Conservation (phyloP, 1,140 invertebrate genomes). For the Reticulitermes speratus region DNA sequence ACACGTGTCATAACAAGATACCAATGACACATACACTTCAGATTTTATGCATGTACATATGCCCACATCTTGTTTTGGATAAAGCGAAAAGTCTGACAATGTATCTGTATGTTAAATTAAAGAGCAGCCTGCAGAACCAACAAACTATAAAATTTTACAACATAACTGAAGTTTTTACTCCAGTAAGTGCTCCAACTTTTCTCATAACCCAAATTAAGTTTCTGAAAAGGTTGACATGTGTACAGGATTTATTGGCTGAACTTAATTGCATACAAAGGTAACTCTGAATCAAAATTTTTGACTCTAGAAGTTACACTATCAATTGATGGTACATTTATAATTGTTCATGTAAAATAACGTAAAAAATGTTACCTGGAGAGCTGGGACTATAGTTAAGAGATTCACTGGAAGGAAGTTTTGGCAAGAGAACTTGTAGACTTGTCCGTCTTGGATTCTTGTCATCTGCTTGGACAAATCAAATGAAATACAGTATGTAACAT, state of each 20-base stretch:
- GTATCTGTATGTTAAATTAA: not conserved
- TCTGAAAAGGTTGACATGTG: not conserved
- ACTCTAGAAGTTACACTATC: not conserved
- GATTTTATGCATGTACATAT: too few species aligned
- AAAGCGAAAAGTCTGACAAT: too few species aligned
- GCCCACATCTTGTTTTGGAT: too few species aligned
- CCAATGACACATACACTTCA: too few species aligned
- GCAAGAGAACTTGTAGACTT: conserved; percentile 47
- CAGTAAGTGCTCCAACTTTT: not conserved
- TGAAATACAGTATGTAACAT: conserved; percentile 40
- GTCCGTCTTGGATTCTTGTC: conserved; percentile 46
- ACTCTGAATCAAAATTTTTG: not conserved
- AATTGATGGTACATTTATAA: not conserved
- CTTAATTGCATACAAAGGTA: not conserved
- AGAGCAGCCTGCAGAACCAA: not conserved
- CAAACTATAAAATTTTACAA: not conserved
- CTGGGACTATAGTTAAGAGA: conserved; percentile 53
- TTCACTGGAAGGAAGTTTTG: conserved; percentile 54
- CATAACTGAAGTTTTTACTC: not conserved
- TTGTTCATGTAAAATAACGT: conserved; percentile 22
- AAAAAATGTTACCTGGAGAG: conserved; percentile 49
- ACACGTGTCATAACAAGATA: too few species aligned
- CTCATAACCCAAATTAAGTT: not conserved
- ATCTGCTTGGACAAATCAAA: conserved; percentile 44
- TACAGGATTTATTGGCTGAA: not conserved